Evolutionary conservation across 2,888 invertebrate species (phyloP), one percentile per base, ranked within the genome.

Genomic region (Lepidocyrtinus sp.): DNA sequence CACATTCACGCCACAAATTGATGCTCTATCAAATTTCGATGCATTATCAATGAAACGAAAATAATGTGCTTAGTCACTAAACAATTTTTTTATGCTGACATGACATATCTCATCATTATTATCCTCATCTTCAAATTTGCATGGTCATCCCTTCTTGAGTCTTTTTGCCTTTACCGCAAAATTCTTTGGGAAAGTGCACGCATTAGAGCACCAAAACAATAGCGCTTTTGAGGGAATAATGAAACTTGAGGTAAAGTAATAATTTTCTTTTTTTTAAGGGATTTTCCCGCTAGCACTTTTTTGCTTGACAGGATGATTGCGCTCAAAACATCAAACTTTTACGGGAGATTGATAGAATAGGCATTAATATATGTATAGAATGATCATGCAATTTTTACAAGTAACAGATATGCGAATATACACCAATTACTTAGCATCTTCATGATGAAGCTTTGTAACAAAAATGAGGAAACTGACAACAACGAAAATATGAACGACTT

Each of bases 81-180:
- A 69, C 19, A 25, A 22, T 50, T 69, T 69, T 36, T 5, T 36
- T 12, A 5, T 36, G 36, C 5, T 36, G 36, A 36, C 36, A 36
- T 36, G 36, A 36, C 36, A 36, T 36, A 36, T 36, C 36, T 36
- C 36, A 36, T 36, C 36, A n/a, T 36, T 12, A 36, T 21, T 50
- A 24, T 2, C 25, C 63, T 45, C 36, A n/a, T 22, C 68, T 75
- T 9, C 36, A 78, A 78, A 78, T 72, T 78, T 78, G 77, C 77
- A 78, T 72, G 77, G 72, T 78, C 72, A 78, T 78, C 62, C 77
- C 61, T 67, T 61, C 50, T 72, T 70, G 67, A 19, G 61, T 70
- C n/a, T 50, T 45, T 69, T 64, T 59, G 69, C 12, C 12, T 5
- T 36, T 36, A 12, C 36, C 7, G 36, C 36, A 36, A 63, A 63